phyloP scores from a whole-genome alignment of 2,797 vertebrate species.

The Dromococcyx pavoninus region DNA sequence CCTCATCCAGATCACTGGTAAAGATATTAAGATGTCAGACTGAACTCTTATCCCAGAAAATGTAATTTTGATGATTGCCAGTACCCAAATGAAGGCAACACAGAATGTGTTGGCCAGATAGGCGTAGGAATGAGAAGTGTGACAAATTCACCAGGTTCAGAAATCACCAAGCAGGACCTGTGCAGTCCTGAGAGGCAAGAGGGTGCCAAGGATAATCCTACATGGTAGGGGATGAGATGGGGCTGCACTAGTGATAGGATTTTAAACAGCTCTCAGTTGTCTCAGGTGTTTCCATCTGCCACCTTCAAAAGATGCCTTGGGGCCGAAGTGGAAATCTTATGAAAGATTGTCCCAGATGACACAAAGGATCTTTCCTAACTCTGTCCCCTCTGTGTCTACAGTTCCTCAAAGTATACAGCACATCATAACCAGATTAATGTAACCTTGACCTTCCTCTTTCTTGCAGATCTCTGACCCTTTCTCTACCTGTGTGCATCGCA shows the following conservation, averaged over 20 bases:
- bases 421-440: background rate
- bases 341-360: background rate
- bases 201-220: background rate
- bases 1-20: no score
- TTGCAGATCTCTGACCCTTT: background rate
- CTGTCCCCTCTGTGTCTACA: background rate
- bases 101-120: background rate
- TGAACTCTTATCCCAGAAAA: background rate
- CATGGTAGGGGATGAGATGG: background rate
- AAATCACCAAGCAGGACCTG: background rate
- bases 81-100: background rate
- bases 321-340: background rate
- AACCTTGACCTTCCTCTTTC: background rate
- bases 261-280: slow-evolving; percentile 2
- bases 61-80: background rate
- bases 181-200: background rate
- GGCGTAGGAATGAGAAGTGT: background rate
- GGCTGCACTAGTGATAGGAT: background rate
- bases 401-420: background rate
- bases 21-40: no score
- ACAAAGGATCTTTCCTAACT: background rate
- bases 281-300: slow-evolving; percentile 54
- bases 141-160: background rate
- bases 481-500: background rate
- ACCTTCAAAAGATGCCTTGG: slow-evolving; percentile 6